phyloP scores from a whole-genome alignment of 2,888 invertebrate genomes.

The Eulithis testata region DNA sequence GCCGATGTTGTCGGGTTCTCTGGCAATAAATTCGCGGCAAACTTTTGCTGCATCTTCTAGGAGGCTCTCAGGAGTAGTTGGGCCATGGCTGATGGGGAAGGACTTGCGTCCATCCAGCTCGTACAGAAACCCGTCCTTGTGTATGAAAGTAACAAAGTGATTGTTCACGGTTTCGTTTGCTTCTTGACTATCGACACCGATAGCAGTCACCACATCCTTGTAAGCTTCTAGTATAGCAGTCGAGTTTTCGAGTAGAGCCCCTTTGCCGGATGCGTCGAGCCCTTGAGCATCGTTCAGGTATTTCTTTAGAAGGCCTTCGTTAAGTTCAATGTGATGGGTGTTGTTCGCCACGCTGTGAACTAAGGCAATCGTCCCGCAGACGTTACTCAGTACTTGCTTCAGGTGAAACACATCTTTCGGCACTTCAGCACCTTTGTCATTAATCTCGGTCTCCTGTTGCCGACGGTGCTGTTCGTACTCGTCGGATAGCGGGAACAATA shows the following conservation, averaged over 20 bases:
- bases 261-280: constrained; percentile 89
- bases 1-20: constrained; percentile 93
- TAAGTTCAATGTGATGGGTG: constrained; percentile 87
- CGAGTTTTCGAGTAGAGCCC: constrained; percentile 89
- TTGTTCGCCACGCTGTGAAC: constrained; percentile 97
- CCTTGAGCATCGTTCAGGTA: constrained; percentile 88
- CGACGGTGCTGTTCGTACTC: constrained; percentile 88
- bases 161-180: constrained; percentile 89
- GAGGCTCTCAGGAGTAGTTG: constrained; percentile 88
- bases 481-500: constrained; percentile 94
- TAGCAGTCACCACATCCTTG: constrained; percentile 91
- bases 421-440: constrained; percentile 80
- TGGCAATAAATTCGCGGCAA: constrained; percentile 92
- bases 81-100: constrained; percentile 92
- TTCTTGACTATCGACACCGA: constrained; percentile 89
- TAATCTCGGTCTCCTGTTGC: constrained; percentile 86
- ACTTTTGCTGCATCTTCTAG: constrained; percentile 93
- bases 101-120: constrained; percentile 89
- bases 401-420: constrained; percentile 91
- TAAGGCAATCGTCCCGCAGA: constrained; percentile 97
- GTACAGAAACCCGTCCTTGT: constrained; percentile 91
- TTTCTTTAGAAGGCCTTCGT: constrained; percentile 88
- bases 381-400: constrained; percentile 95
- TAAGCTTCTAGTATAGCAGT: constrained; percentile 90
- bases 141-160: constrained; percentile 95